Base-by-base conservation (phyloP, 2,797 vertebrate species). In the Onychomys leucogaster region DNA sequence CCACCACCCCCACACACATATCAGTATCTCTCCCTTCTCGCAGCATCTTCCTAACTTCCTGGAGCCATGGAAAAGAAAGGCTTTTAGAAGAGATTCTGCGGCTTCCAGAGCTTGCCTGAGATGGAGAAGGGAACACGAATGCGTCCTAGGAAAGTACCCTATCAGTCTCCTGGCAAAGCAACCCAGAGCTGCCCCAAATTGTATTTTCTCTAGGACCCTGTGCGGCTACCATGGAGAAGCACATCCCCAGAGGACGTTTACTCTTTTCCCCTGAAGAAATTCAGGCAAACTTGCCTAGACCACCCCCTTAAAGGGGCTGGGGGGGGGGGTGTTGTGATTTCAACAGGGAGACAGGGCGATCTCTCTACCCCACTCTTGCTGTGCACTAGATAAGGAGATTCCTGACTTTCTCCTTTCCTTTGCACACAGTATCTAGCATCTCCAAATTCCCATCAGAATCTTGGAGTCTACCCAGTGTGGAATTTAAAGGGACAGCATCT, bases 401-500 rank as follows among this genome's bases (percentile, higher is more conserved):
- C n/a, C 89, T 16, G 52, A 87, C 84, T 89, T 95, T 82, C 37
- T 55, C 95, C 76, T 75, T 81, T 59, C 57, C 23, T 86, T 91
- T 32, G 46, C 90, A 41, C 95, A 78, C 75, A 94, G 92, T 95
- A 88, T 86, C 94, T 94, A 88, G 97, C 11, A 94, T 84, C 96
- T 98, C 97, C 96, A 94, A 71, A 80, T 98, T 95, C 97, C 96
- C 96, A 89, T 93, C 29, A 91, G 86, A 97, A 97, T 97, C 96
- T 16, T 88, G 96, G 98, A 97, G 96, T 94, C 97, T 98, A 90
- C 96, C 96, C 96, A 93, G 94, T 96, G 97, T 95, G 90, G 98
- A 96, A 98, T 98, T 98, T 98, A 92, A 98, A 98, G 97, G 32
- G 97, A 97, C 98, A 98, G 97, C 41, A 89, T 94, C 96, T 96